Base-by-base conservation (phyloP, 2,113 vertebrate species). In the Leucosticte australis region DNA sequence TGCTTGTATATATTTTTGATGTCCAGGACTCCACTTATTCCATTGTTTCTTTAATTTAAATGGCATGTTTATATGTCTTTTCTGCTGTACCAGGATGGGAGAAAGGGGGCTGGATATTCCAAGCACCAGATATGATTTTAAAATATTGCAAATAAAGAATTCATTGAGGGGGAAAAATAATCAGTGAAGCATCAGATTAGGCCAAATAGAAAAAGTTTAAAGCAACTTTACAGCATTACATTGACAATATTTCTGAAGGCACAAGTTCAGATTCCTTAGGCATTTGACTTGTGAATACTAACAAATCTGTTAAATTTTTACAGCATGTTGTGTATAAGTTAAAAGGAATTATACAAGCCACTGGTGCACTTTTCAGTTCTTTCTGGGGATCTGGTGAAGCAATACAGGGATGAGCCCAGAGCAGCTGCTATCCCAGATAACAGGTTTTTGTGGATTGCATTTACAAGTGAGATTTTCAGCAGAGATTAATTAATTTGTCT, bases 1-100 rank as follows among this genome's bases (percentile, higher is more conserved):
- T 97, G 97, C 98, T 97, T 98, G 98, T 98, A 97, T 98, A 98
- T 98, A 98, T 98, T 98, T 98, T 98, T 98, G 97, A 98, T 97
- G 96, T 97, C 97, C 11, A 67, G 94, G 90, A 96, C 97, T 96
- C 97, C 96, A 95, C 92, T 97, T 97, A 83, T 52, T 97, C 96
- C 94, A 94, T 96, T 97, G 71, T 87, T 95, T 97, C 90, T 98
- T 97, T 98, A 98, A 98, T 98, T 98, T 98, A 98, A 98, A 76
- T 96, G 96, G 96, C 96, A 97, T 97, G 95, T 97, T 97, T 97
- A 50, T 97, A 92, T 96, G 98, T 98, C 97, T 98, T 96, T 97
- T 92, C 97, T 98, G 97, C 97, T 98, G 97, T 97, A 96, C 94
- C 97, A 96, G 96, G 65, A 37, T 49, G 79, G 81, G 78, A 86